These are phyloP conservation scores for rabbit (Oryctolagus cuniculus) DNA, from an alignment of 2,113 vertebrate species.

Conservation along the genomic window DNA sequence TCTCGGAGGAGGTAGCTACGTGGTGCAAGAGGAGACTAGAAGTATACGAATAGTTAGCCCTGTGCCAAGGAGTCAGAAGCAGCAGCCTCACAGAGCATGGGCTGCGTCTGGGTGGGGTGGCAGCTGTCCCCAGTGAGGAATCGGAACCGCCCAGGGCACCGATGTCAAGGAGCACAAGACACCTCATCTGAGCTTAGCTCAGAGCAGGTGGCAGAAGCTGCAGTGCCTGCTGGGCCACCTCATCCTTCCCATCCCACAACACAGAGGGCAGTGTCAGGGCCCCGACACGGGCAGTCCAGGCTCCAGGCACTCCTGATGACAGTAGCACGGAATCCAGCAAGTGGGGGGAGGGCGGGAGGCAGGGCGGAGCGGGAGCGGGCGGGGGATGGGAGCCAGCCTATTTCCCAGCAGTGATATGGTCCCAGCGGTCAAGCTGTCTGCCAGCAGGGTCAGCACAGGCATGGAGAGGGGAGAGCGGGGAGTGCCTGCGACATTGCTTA, in stretches of 20 bases:
- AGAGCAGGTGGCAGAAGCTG: background rate
- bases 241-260: background rate
- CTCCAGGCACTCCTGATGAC: constrained; percentile 1
- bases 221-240: background rate
- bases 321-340: background rate
- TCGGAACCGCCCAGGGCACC: background rate
- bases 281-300: background rate
- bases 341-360: background rate
- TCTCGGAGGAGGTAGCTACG: background rate
- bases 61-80: background rate
- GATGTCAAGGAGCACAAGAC: background rate
- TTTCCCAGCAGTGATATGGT: constrained; percentile 65
- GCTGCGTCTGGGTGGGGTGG: background rate
- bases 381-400: background rate
- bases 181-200: background rate
- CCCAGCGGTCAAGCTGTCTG: background rate
- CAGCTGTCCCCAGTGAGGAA: background rate
- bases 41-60: background rate
- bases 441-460: constrained; percentile 60
- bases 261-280: background rate
- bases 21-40: background rate
- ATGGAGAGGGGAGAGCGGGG: background rate
- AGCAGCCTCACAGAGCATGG: background rate
- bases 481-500: constrained; percentile 59
- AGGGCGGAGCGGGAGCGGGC: background rate